Conservation (phyloP, 1,140 invertebrate species). For the Lepidurus apus region DNA sequence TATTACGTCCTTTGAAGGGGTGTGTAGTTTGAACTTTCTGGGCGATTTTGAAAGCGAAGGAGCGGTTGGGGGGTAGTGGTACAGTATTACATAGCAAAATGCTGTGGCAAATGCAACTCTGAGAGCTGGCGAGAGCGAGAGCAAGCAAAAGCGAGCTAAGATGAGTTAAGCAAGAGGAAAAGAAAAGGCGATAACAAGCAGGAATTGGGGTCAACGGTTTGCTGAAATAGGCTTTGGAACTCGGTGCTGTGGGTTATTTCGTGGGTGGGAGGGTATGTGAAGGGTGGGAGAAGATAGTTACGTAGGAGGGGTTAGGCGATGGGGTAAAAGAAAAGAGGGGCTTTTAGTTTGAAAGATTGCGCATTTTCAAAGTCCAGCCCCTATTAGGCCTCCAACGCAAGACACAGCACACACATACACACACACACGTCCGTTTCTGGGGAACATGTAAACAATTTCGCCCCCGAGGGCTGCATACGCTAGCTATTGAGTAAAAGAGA, state of each 20-base stretch:
- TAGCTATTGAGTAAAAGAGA: neutral
- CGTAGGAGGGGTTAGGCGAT: neutral
- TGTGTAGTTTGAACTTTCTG: too few relatives aligned
- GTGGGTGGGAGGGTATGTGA: constrained; percentile 8
- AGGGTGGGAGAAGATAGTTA: constrained; percentile 11
- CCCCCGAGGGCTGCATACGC: neutral
- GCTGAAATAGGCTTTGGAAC: constrained; percentile 8
- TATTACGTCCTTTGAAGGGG: too few relatives aligned
- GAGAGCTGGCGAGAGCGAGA: neutral
- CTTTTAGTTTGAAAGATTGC: constrained; percentile 2
- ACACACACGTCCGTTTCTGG: constrained; percentile 17
- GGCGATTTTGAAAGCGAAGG: too few relatives aligned
- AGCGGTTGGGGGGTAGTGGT: too few relatives aligned
- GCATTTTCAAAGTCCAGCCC: constrained; percentile 8
- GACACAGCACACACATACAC: neutral
- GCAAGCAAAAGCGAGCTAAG: neutral
- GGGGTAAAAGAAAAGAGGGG: constrained; percentile 10
- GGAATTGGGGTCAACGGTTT: constrained; percentile 18
- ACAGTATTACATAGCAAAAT: too few relatives aligned
- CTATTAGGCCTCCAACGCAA: constrained; percentile 9
- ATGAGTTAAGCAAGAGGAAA: constrained; percentile 10
- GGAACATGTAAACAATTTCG: constrained; percentile 19
- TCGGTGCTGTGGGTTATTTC: neutral
- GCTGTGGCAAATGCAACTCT: too few relatives aligned
- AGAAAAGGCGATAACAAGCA: constrained; percentile 19